A percentile compares a stretch with the other conserved stretches of the same genome.
Conservation (phyloP, 64 coral and sea anemone species). For the Platygyra sinensis region DNA sequence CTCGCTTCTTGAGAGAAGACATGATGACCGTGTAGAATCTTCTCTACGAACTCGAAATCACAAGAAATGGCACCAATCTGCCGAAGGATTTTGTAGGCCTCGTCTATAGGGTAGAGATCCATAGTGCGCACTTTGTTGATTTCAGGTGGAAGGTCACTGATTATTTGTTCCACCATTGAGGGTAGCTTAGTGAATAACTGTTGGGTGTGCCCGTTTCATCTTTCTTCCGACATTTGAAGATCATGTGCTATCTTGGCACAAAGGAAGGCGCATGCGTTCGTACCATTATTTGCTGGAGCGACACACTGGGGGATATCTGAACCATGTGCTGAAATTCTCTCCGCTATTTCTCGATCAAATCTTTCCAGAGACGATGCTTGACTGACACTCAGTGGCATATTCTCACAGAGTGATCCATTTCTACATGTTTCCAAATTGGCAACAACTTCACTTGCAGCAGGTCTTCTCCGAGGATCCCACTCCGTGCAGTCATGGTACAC, state of each 20-base stretch:
- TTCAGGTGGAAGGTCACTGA: not conserved
- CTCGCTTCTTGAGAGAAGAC: not conserved
- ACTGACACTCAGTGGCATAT: conserved; percentile 6
- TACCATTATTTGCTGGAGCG: conserved; percentile 14
- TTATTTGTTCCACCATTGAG: conserved; percentile 1
- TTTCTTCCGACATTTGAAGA: conserved; percentile 18
- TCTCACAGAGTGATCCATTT: not conserved
- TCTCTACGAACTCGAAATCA: too few species aligned
- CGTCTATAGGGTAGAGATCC: conserved; percentile 8
- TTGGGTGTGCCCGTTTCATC: not conserved
- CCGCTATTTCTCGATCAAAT: not conserved
- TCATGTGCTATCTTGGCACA: conserved; percentile 14
- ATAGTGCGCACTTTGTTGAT: conserved; percentile 22
- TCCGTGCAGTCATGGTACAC: conserved; percentile 26
- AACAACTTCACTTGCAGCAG: conserved; percentile 4
- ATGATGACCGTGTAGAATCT: too few species aligned
- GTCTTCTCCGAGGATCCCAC: not conserved
- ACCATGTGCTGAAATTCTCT: not conserved
- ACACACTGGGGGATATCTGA: not conserved
- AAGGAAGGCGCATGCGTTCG: conserved; percentile 23
- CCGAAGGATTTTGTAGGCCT: conserved; percentile 16
- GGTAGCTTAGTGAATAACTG: not conserved
- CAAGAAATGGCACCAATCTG: too few species aligned
- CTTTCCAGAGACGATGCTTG: conserved; percentile 12
- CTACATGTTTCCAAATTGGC: not conserved